phyloP scores from a whole-genome alignment of 2,888 invertebrate species.

The Lepidonotus clava region DNA sequence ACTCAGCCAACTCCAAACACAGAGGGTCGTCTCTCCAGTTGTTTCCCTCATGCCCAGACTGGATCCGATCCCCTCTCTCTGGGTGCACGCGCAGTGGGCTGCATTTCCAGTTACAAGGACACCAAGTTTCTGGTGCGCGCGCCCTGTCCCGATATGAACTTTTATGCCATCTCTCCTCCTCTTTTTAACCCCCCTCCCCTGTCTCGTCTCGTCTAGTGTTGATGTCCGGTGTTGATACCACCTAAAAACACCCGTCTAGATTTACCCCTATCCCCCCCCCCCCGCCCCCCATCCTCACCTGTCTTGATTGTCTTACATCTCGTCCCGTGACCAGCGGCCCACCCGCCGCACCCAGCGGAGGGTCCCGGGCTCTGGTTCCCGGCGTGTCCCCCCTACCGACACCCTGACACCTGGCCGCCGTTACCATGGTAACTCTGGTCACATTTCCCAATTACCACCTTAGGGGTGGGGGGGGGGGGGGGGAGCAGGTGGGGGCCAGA shows the following conservation, averaged over 20 bases:
- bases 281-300: neutral
- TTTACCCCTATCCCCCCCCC: neutral
- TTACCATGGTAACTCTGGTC: slow-evolving; percentile 36
- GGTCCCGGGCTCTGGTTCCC: neutral
- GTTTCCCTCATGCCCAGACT: too few relatives aligned
- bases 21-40: too few relatives aligned
- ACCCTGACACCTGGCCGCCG: slow-evolving; percentile 5
- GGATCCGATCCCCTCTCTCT: neutral
- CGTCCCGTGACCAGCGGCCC: neutral
- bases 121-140: neutral
- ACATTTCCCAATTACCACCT: slow-evolving; percentile 49
- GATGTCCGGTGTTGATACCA: slow-evolving; percentile 6
- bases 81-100: neutral
- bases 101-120: neutral
- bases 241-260: neutral
- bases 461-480: neutral
- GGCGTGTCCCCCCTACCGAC: neutral
- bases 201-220: neutral
- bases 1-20: neutral
- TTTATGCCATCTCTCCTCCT: neutral
- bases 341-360: neutral
- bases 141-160: neutral
- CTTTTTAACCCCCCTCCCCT: neutral
- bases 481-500: neutral
- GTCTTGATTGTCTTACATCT: slow-evolving; percentile 36